These are phyloP conservation scores for Cryptomyrus ogoouensis DNA, from an alignment of 2,113 vertebrate genomes.

Conservation along the genomic window DNA sequence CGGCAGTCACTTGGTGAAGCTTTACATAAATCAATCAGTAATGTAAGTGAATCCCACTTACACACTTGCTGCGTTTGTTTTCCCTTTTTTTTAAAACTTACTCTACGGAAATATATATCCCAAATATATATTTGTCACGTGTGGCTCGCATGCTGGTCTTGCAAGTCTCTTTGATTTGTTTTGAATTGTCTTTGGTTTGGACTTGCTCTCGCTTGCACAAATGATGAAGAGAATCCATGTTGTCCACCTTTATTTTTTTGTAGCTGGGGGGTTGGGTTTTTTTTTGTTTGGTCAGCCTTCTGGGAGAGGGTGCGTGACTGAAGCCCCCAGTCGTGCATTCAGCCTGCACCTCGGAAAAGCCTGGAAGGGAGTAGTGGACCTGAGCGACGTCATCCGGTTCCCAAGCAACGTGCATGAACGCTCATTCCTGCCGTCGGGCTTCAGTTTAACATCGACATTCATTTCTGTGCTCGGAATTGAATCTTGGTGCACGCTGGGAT, in stretches of 20 bases:
- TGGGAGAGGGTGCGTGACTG: not conserved
- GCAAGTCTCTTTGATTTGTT: conserved; percentile 34
- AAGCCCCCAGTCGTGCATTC: not conserved
- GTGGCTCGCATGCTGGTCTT: conserved; percentile 62
- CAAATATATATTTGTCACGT: conserved; percentile 32
- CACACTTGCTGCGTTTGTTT: conserved; percentile 36
- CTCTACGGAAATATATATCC: conserved; percentile 21
- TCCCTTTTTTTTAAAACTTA: conserved; percentile 7
- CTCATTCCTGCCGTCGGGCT: not conserved
- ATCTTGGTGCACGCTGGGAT: conserved; percentile 23
- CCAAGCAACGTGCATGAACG: conserved; percentile 24
- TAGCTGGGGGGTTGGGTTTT: not conserved
- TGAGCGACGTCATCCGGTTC: conserved; percentile 7
- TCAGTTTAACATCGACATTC: conserved; percentile 14
- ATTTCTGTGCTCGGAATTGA: conserved; percentile 25
- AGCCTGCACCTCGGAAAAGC: not conserved
- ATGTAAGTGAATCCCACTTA: conserved; percentile 74
- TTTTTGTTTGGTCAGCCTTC: not conserved
- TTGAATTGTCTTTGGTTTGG: conserved; percentile 1
- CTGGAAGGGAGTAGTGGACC: not conserved
- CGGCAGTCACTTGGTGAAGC: conserved; percentile 79
- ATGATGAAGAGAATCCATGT: conserved; percentile 8
- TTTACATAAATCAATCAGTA: conserved; percentile 84
- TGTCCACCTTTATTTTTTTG: not conserved
- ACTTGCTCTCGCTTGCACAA: conserved; percentile 36